Base-by-base conservation (phyloP, 2,797 vertebrate species). In the Pelobates cultripes region DNA sequence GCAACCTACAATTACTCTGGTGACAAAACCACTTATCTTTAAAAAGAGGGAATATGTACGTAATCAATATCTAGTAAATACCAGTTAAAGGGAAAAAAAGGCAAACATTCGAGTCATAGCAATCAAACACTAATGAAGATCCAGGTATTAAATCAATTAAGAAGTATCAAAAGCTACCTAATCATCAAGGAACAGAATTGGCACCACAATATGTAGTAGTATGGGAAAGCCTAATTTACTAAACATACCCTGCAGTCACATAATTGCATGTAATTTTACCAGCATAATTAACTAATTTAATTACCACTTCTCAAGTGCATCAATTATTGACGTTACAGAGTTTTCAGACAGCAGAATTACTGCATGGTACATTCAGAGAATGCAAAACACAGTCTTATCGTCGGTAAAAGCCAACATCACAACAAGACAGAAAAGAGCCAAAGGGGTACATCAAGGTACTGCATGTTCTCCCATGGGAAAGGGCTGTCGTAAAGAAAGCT, bases 201-300 rank as follows among this genome's bases (percentile, higher is more conserved):
- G 97, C 97, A 94, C 95, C 96, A 95, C 95, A 97, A 96, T 97
- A 97, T 96, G 96, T 95, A 97, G 93, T 93, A 96, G 96, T 97
- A 96, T 97, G 95, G 97, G 97, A 97, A 97, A 97, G 96, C 96
- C 96, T 97, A 99, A 99, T 99, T 98, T 98, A 98, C 97, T 99
- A 99, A 99, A 98, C 96, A 98, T 97, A 98, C 97, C 97, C 97
- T 99, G 97, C 97, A 98, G 97, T 98, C 97, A 97, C 96, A 97
- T 99, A 99, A 99, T 99, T 98, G 97, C 96, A 98, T 98, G 97
- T 99, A 97, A 98, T 99, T 99, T 99, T 98, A 99, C 96, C 95
- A 94, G 96, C 96, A 96, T 99, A 99, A 99, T 99, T 99, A 99
- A 99, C 97, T 99, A 99, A 99, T 99, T 99, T 98, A 99, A 99